Base-by-base conservation (phyloP, 2,797 vertebrate species). In the Sebastes hubbsi region DNA sequence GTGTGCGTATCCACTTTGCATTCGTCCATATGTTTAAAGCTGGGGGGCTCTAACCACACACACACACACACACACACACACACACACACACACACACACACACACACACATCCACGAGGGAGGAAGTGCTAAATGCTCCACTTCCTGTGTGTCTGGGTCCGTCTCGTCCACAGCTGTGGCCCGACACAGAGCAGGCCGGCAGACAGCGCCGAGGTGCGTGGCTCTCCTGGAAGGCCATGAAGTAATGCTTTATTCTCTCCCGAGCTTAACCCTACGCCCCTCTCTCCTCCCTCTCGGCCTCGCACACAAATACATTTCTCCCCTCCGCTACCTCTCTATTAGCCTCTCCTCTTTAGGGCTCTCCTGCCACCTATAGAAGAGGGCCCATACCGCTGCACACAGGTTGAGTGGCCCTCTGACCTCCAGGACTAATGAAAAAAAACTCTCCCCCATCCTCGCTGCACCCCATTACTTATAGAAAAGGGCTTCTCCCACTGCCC, bases 391-490 rank as follows among this genome's bases (percentile, higher is more conserved):
- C 25, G 34, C 77, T 81, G 86, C 79, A 86, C 78, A 85, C 81
- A 92, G 86, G 89, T 95, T 92, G 91, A 95, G 93, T 90, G 95
- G 95, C 96, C 95, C 88, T 80, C 88, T 97, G 96, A 97, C 97
- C 97, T 95, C 92, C 87, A 94, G 90, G 91, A 95, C 96, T 97
- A 98, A 97, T 97, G 97, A 96, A 97, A 96, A 95, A 74, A 84
- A 86, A 84, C 52, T 74, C 81, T 62, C 75, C 86, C 72, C 67
- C 80, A 75, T 80, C 78, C 75, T 79, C 29, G 49, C 59, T 67
- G 73, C 80, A 81, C 95, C 93, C 75, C 77, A 89, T 94, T 95
- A 95, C 95, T 80, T 82, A 70, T 80, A 95, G 92, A 95, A 95
- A 95, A 95, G 94, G 82, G 11, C 91, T 81, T 75, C 76, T 83